These are phyloP conservation scores for Macropus fuliginosus DNA, from an alignment of 2,797 vertebrate genomes.

Conservation along the genomic window DNA sequence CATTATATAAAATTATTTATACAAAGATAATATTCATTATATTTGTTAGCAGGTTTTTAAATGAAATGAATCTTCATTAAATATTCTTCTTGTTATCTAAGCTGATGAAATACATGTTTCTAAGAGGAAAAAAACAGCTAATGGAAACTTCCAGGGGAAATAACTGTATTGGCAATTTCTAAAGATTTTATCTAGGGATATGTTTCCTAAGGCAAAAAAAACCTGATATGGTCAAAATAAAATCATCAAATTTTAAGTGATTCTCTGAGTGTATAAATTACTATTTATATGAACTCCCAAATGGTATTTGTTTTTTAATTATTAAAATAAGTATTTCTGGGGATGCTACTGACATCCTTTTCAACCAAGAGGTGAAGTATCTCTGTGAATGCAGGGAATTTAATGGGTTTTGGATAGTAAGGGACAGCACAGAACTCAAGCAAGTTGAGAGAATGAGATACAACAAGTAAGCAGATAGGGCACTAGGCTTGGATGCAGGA, in stretches of 20 bases:
- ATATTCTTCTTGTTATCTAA: constrained; percentile 75
- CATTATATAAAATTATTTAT: constrained; percentile 75
- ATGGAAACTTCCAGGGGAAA: not conserved
- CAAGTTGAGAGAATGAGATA: not conserved
- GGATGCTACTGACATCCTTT: not conserved
- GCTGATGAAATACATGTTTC: constrained; percentile 44
- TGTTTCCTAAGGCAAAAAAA: constrained; percentile 11
- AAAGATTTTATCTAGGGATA: constrained; percentile 46
- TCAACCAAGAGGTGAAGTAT: not conserved
- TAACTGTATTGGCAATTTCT: constrained; percentile 15
- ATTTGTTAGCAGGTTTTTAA: constrained; percentile 70
- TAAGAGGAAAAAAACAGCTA: constrained; percentile 38
- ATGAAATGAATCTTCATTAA: constrained; percentile 38
- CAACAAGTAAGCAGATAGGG: not conserved
- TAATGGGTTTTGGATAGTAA: not conserved
- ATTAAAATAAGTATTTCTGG: constrained; percentile 12
- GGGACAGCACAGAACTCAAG: not conserved
- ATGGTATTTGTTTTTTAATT: not conserved
- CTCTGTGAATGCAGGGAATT: not conserved
- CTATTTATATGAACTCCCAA: constrained; percentile 17
- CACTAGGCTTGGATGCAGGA: not conserved
- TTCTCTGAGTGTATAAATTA: accelerated
- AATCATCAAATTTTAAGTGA: constrained; percentile 60
- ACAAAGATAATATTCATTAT: constrained; percentile 69
- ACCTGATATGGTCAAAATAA: constrained; percentile 30